Conservation (phyloP, 2,888 invertebrate genomes). For the Dolichomitus sp. region DNA sequence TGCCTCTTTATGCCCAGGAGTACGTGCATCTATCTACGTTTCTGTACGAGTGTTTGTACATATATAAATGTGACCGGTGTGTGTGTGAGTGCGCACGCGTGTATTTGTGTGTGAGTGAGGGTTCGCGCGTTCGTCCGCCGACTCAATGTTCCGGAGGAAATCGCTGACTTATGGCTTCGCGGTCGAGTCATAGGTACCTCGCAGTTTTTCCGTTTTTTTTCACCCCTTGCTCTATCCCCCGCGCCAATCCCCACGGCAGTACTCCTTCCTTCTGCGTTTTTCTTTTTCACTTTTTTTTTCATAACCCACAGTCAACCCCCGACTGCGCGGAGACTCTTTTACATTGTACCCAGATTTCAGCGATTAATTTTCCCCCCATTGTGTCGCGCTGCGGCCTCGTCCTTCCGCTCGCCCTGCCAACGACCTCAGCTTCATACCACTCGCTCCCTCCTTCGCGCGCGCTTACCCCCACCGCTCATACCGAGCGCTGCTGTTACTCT, state of each 20-base stretch:
- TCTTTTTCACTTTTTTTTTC: conserved; percentile 52
- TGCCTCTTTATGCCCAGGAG: conserved; percentile 29
- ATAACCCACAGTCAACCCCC: conserved; percentile 70
- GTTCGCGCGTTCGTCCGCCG: conserved; percentile 73
- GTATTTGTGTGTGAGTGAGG: conserved; percentile 51
- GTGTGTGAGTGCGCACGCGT: conserved; percentile 32
- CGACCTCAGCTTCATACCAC: neutral
- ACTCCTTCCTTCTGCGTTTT: conserved; percentile 27
- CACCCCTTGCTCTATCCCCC: neutral
- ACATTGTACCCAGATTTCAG: conserved; percentile 85
- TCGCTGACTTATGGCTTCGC: conserved; percentile 85
- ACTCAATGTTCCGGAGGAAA: conserved; percentile 85
- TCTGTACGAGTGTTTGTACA: conserved; percentile 27
- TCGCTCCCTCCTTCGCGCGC: conserved; percentile 74
- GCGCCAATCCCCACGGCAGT: conserved; percentile 30
- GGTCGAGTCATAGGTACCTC: conserved; percentile 78
- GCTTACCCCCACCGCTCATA: conserved; percentile 41
- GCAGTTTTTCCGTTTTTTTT: conserved; percentile 76
- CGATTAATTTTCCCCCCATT: conserved; percentile 85
- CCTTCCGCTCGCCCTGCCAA: conserved; percentile 7
- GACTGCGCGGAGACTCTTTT: conserved; percentile 82
- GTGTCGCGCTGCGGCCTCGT: conserved; percentile 71
- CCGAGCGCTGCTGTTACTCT: conserved; percentile 73
- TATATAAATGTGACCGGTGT: neutral
- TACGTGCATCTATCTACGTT: conserved; percentile 36